These are phyloP conservation scores for Hylomyscus alleni DNA, from an alignment of 2,797 vertebrate genomes.

Conservation along the genomic window DNA sequence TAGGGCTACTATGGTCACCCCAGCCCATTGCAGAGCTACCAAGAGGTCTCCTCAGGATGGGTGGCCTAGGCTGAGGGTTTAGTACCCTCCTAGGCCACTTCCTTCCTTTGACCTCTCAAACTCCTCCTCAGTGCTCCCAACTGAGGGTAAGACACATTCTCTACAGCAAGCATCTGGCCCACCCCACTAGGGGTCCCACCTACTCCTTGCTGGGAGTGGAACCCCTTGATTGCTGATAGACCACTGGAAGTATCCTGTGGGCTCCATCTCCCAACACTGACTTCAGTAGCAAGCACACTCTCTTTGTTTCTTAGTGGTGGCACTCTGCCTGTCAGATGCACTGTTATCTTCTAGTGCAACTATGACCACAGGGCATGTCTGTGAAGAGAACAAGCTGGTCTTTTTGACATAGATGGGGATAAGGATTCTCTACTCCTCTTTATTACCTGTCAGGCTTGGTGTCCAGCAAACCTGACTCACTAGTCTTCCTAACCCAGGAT, in stretches of 20 bases:
- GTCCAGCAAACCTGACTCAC: not conserved
- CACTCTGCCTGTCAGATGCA: not conserved
- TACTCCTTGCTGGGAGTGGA: accelerated
- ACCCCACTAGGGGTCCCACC: not conserved
- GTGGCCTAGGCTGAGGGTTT: not conserved
- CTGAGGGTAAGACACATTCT: not conserved
- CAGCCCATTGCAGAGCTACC: too few relatives aligned
- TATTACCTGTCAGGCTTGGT: not conserved
- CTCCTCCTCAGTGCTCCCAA: too few relatives aligned
- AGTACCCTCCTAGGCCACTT: not conserved
- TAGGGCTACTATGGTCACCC: not conserved
- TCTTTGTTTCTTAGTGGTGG: not conserved
- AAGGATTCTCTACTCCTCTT: not conserved
- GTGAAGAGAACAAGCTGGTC: not conserved
- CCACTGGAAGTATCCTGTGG: not conserved
- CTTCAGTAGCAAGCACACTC: not conserved
- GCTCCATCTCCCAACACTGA: not conserved
- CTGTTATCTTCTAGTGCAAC: not conserved
- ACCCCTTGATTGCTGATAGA: not conserved
- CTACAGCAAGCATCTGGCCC: not conserved
- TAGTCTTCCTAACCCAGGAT: not conserved
- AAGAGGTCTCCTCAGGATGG: not conserved
- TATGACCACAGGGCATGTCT: not conserved
- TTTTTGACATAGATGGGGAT: not conserved
- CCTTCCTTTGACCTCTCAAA: too few relatives aligned